Conservation (phyloP, 2,113 vertebrate species). For the Ptilorrhoa leucosticta region DNA sequence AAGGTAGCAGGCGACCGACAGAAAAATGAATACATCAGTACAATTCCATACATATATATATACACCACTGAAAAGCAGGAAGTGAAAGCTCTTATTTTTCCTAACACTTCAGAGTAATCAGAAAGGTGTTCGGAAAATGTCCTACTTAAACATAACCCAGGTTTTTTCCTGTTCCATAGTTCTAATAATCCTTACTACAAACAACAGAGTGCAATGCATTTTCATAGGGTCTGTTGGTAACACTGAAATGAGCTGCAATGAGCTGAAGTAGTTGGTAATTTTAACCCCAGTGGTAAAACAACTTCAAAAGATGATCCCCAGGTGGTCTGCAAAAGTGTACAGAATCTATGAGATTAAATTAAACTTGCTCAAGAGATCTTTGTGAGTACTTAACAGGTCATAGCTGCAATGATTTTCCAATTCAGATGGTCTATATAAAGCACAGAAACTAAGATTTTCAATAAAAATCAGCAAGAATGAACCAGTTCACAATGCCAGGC, state of each 20-base stretch:
- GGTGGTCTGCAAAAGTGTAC: background rate
- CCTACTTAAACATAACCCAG: background rate
- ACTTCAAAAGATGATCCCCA: background rate
- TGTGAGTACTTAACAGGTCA: background rate
- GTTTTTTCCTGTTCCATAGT: background rate
- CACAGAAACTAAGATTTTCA: background rate
- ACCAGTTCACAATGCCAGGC: background rate
- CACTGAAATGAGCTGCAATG: background rate
- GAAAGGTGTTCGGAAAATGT: background rate
- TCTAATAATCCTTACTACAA: background rate
- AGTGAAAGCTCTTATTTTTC: background rate
- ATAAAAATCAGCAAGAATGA: background rate
- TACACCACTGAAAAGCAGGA: background rate
- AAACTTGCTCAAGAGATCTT: background rate
- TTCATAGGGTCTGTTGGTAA: background rate
- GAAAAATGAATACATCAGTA: background rate
- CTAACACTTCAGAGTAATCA: background rate
- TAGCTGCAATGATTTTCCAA: background rate
- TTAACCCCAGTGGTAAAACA: background rate
- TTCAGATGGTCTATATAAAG: background rate
- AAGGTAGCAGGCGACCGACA: background rate
- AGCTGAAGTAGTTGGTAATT: background rate
- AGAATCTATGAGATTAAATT: background rate
- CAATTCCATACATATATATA: background rate
- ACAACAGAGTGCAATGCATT: background rate